Evolutionary conservation across 2,113 vertebrate genomes (phyloP).

Genomic region (Onychostruthus taczanowskii): DNA sequence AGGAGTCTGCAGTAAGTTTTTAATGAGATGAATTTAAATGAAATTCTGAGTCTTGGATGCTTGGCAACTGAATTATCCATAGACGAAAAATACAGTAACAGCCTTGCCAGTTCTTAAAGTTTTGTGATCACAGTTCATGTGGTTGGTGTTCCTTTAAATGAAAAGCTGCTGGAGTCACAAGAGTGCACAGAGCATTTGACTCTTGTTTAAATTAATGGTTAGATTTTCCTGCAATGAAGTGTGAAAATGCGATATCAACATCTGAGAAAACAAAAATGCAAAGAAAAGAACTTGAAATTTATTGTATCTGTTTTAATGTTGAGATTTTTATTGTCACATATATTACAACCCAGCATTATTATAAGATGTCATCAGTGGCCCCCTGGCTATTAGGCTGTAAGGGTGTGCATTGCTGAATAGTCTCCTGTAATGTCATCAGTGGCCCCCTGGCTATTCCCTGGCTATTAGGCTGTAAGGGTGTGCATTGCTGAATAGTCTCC

Average conservation of each 20-base stretch:
- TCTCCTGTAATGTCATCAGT: not conserved
- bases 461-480: not conserved
- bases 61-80: not conserved
- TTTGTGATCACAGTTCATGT: not conserved
- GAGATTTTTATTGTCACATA: not conserved
- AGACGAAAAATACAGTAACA: not conserved
- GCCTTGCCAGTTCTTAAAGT: not conserved
- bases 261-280: not conserved
- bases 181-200: not conserved
- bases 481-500: not conserved
- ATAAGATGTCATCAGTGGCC: not conserved
- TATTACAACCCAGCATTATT: not conserved
- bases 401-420: not conserved
- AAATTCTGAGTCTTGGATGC: not conserved
- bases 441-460: not conserved
- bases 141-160: not conserved
- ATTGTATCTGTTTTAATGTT: not conserved
- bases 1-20: not conserved
- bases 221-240: not conserved
- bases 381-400: not conserved
- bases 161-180: not conserved
- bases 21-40: not conserved
- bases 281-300: not conserved
- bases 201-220: not conserved
- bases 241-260: not conserved